Evolutionary conservation across 2,888 invertebrate genomes (phyloP), one percentile per base, ranked within the genome.

Genomic region (Eupsilia transversa): DNA sequence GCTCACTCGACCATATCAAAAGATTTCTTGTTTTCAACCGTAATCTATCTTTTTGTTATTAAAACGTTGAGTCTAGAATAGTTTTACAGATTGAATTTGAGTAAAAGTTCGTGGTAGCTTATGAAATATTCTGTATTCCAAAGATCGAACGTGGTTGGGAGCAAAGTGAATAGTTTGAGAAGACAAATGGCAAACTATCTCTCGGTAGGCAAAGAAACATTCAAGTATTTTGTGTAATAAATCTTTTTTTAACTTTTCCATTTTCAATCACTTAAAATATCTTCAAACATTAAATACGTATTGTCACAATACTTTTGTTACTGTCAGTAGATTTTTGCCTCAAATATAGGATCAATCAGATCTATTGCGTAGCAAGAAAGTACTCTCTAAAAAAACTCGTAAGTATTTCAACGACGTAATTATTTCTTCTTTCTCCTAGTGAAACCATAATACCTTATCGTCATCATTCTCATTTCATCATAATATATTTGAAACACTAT

Each of bases 401-500:
- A 23, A 27, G 6, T 27, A 33, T 56, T 56, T 41, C 41, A 33
- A 35, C 6, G 27, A 41, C 3, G 14, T 54, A 30, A 27, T 20
- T 54, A n/a, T 49, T 27, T 41, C 1, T 33, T 33, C 4, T 52
- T 73, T 73, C 0, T n/a, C 2, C 6, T 30, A 38, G 3, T 30
- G 9, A 35, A 73, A 46, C 61, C 27, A 46, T 38, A 75, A 33
- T 3, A 56, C 9, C 14, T 27, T 46, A 33, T 23, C 61, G 69
- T 64, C 14, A 14, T 27, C 33, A 7, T 38, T 23, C 60, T 64
- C n/a, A 60, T 59, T 64, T 60, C 20, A 54, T 10, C 35, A 64
- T 72, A 59, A 77, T 63, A 77, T 67, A 81, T 82, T 70, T 69
- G 82, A 72, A 80, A 70, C 72, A 81, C 57, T 77, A 81, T 77